Evolutionary conservation across 1,140 invertebrate species (phyloP), one percentile per base, ranked within the genome.

Genomic region (Ladona fulva): DNA sequence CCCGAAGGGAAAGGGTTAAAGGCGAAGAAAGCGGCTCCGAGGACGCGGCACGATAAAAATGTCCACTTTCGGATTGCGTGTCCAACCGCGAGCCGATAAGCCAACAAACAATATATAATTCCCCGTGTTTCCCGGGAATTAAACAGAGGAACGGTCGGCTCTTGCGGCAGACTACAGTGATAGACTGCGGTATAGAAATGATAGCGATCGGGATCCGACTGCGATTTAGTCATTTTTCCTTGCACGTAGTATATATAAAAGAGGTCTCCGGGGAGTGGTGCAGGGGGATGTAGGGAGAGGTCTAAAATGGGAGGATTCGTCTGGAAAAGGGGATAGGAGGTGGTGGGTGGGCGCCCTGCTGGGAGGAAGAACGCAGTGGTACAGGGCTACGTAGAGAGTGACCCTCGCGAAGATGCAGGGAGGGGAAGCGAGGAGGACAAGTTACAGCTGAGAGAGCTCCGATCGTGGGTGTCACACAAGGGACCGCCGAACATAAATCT

Each of bases 61-160:
- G 52, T 66, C 52, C 52, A 66, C 52, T 66, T 22, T 66, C 52
- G 52, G 52, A 66, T 66, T 66, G 52, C 52, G 52, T 66, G 52
- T 66, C 52, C 52, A 66, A 66, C 52, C 52, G 52, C n/a, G n/a
- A 22, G 52, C 52, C 52, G 52, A 66, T 66, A 66, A 66, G 52
- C 16, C 52, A 66, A 66, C 52, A 66, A 66, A 66, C 52, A 66
- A 66, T 66, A 66, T 66, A 66, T 66, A 66, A 66, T 66, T 66
- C 52, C 52, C 52, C 52, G 52, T 66, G 52, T 66, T 66, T 66
- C 52, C 52, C 52, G 52, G 52, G 52, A 66, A 66, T 66, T 66
- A 66, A 66, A 66, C 52, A 66, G 52, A 66, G 52, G 52, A 12
- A 66, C 52, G 52, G 52, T 66, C 3, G 52, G 52, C 52, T 66